Base-by-base conservation (phyloP, 2,888 invertebrate species). In the Poecilobothrus nobilitatus region DNA sequence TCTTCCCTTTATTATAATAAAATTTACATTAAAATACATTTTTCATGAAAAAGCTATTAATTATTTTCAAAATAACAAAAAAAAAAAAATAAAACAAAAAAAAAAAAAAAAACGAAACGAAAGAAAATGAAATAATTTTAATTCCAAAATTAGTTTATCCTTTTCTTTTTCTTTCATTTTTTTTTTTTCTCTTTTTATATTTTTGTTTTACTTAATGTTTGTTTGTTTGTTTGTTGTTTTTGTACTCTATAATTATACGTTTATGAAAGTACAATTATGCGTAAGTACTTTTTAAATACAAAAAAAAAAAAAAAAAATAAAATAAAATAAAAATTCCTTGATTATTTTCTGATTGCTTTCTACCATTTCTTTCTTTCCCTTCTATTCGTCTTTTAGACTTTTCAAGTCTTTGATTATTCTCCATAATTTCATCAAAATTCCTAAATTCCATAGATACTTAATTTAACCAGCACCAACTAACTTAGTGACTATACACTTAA, bases 11-110 rank as follows among this genome's bases (percentile, higher is more conserved):
- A 53, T 53, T 53, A 53, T 53, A 53, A 53, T 53, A 53, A 53
- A 53, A 53, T 53, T 53, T 53, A 53, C 53, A 53, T 53, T 53
- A 53, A 53, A 53, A 53, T 53, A 53, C 53, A 53, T 53, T 53
- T 53, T 53, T 53, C 53, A 53, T 53, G 53, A 53, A 53, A 53
- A 53, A 53, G 18, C 53, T 53, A 53, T 53, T 53, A 53, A 53
- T 53, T 53, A 53, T 53, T 53, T 53, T 53, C 12, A 18, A 53
- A 53, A 18, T 15, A 18, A 53, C 7, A 3, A 53, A 53, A 53
- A 53, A 18, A 1, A 53, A 53, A 1, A 53, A 15, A 12, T 15
- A 53, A 12, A 53, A 53, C 53, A 53, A 53, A 5, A 18, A 12
- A 53, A 9, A 53, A 53, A 53, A 53, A n/a, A n/a, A 53, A 12